Base-by-base conservation (phyloP, 2,797 vertebrate species). In the Orestias chungarensis region DNA sequence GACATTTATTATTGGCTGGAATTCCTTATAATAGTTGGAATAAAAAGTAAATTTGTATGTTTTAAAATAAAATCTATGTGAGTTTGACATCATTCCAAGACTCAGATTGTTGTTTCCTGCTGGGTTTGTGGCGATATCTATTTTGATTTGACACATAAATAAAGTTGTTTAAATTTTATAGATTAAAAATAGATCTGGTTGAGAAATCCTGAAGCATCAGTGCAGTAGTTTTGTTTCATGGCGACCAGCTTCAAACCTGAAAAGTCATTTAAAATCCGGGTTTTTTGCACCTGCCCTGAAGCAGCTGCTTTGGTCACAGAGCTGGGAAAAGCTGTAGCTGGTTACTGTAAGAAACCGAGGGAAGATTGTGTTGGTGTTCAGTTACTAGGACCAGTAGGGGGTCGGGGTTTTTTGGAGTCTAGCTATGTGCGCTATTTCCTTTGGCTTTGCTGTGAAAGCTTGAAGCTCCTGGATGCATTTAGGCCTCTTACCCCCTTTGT, bases 271-370 rank as follows among this genome's bases (percentile, higher is more conserved):
- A 20, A 68, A 54, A 68, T 25, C 11, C n/a, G 46, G 23, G n/a
- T n/a, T 7, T 50, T 23, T 25, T 44, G 11, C 44, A 62, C 59
- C 47, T 35, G 12, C 38, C 8, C n/a, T 27, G 38, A 43, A 17
- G 25, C 40, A 65, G n/a, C 66, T 54, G n/a, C 35, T 27, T 40
- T 29, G n/a, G 14, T 50, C 29, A 38, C 9, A 38, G 20, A 67
- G 47, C 33, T 15, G 20, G n/a, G 49, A 10, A 33, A 77, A 86
- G 77, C 81, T 44, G 75, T 81, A 29, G 67, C 71, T 85, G 85
- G 74, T 83, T 87, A 85, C 76, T 70, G 89, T 93, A 92, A 88
- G 92, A 77, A 82, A 92, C 82, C 1, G 70, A 73, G 68, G 43
- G 52, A 72, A 46, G 47, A 38, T 3, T 74, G 71, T 59, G 69